Conservation (phyloP, 2,113 vertebrate species). For the Anser cygnoides region DNA sequence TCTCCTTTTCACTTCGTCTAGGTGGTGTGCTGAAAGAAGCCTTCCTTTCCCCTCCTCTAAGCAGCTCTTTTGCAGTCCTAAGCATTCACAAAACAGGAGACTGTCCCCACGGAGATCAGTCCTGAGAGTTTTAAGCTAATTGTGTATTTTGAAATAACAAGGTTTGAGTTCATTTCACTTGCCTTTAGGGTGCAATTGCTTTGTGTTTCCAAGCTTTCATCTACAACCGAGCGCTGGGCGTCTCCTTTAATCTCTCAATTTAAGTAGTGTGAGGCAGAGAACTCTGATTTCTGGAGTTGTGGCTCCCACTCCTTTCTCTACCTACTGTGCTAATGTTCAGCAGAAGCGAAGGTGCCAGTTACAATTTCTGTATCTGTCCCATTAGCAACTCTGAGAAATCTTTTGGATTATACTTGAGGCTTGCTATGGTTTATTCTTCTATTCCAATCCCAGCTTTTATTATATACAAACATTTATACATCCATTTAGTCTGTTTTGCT, state of each 20-base stretch:
- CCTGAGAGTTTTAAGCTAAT: conserved; percentile 5
- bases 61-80: background rate
- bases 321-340: background rate
- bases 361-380: background rate
- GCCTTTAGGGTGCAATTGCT: conserved; percentile 8
- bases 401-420: conserved; percentile 2
- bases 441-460: conserved; percentile 25
- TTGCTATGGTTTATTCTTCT: conserved; percentile 3
- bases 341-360: conserved; percentile 36
- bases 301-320: background rate
- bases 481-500: conserved; percentile 29
- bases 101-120: background rate
- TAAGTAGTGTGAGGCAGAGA: background rate
- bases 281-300: background rate
- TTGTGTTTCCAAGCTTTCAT: conserved; percentile 7
- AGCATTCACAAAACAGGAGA: background rate
- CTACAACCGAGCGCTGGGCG: background rate
- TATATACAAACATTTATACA: conserved; percentile 37
- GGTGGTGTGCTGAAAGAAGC: background rate
- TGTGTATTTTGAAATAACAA: background rate
- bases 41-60: background rate
- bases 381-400: background rate
- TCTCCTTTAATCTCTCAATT: background rate
- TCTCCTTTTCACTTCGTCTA: background rate
- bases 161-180: conserved; percentile 35